Conservation (phyloP, 2,113 vertebrate genomes). For the Myxocyprinus asiaticus region DNA sequence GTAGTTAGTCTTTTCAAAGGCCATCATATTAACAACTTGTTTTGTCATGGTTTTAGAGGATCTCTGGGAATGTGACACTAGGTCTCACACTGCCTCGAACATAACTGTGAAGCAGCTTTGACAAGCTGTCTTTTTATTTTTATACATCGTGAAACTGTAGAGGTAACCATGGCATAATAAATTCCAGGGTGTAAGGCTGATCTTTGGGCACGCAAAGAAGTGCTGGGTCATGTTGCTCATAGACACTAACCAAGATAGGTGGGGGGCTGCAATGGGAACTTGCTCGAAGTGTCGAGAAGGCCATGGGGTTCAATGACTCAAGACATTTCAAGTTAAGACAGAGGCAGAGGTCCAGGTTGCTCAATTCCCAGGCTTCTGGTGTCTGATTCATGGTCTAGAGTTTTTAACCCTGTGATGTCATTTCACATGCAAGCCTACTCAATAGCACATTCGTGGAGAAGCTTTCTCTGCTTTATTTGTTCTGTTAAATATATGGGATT, state of each 20-base stretch:
- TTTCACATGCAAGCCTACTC: background rate
- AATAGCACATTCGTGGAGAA: background rate
- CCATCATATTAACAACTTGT: background rate
- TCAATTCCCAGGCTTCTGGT: background rate
- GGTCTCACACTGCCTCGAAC: background rate
- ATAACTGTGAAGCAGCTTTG: conserved; percentile 57
- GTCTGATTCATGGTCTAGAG: background rate
- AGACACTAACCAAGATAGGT: background rate
- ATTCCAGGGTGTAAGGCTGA: conserved; percentile 32
- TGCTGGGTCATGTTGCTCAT: conserved; percentile 36
- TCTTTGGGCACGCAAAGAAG: conserved; percentile 1
- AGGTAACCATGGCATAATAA: conserved; percentile 53
- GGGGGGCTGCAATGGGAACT: background rate
- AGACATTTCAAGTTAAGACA: background rate
- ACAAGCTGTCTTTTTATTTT: conserved; percentile 70
- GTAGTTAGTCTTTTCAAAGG: background rate
- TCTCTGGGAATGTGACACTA: conserved; percentile 7
- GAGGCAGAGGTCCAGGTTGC: background rate
- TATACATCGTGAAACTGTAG: conserved; percentile 72
- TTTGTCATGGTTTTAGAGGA: conserved; percentile 17
- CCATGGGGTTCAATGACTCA: background rate
- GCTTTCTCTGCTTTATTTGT: too few species aligned
- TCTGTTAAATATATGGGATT: too few species aligned
- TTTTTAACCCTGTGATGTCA: background rate
- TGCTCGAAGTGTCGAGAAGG: conserved; percentile 3